phyloP scores from a whole-genome alignment of 2,113 vertebrate species.

The Seriola dumerili region DNA sequence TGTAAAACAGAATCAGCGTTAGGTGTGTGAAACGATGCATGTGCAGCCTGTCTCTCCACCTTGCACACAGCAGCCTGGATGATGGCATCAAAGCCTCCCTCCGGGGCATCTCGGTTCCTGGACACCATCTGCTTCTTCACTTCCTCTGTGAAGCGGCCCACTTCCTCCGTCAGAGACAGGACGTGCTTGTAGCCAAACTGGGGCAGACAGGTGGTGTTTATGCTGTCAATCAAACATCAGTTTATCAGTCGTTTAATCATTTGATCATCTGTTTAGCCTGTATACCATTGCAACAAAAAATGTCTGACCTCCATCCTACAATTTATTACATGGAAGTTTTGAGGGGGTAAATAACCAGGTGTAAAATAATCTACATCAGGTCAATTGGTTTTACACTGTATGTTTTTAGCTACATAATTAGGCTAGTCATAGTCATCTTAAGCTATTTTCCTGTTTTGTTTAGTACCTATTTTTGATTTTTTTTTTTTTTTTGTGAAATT shows the following conservation, averaged over 20 bases:
- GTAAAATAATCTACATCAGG: no score
- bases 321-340: no score
- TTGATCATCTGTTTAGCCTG: background rate
- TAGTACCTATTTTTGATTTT: no score
- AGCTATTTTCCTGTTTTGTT: no score
- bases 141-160: conserved; percentile 94
- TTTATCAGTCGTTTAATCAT: background rate
- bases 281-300: background rate
- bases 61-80: conserved; percentile 96
- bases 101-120: conserved; percentile 94
- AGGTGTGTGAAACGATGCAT: background rate
- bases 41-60: conserved; percentile 73
- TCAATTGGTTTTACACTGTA: no score
- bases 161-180: conserved; percentile 92
- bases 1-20: conserved; percentile 7
- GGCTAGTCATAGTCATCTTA: no score
- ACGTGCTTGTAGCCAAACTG: conserved; percentile 98
- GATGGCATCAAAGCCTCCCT: conserved; percentile 98
- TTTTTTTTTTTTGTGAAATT: no score
- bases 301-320: no score
- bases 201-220: conserved; percentile 87
- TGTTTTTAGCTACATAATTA: no score
- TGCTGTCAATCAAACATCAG: conserved; percentile 74
- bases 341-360: no score
- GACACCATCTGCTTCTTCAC: conserved; percentile 95